phyloP scores from a whole-genome alignment of 2,797 vertebrate genomes.

The Eulemur albifrons region DNA sequence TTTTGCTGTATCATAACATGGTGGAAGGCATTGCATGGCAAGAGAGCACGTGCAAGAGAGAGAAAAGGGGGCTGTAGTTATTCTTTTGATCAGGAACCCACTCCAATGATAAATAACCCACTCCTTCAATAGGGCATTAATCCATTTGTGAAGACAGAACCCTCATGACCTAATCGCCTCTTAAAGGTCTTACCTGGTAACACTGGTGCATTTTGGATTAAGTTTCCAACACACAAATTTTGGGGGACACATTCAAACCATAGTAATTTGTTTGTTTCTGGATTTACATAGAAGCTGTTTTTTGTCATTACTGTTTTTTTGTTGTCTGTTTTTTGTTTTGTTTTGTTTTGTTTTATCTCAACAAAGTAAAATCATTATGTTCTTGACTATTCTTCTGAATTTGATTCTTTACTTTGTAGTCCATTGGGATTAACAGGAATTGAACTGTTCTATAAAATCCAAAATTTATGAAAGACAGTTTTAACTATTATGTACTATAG shows the following conservation, averaged over 20 bases:
- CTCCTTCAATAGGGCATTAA: background rate
- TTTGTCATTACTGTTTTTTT: background rate
- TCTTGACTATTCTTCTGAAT: constrained; percentile 27
- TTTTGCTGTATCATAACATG: background rate
- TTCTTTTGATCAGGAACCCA: background rate
- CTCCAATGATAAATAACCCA: background rate
- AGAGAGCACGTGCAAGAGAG: background rate
- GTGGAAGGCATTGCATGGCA: background rate
- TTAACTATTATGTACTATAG: background rate
- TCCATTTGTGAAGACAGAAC: background rate
- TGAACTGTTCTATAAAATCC: background rate
- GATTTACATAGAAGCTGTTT: background rate
- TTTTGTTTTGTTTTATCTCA: background rate
- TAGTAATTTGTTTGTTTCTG: background rate
- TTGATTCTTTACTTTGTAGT: background rate
- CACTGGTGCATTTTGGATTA: background rate
- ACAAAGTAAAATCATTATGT: constrained; percentile 22
- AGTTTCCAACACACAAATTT: background rate
- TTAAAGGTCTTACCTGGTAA: background rate
- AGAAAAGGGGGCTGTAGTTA: background rate
- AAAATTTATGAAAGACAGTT: background rate
- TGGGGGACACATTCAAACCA: background rate
- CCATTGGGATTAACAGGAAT: constrained; percentile 41
- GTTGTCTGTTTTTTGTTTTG: background rate
- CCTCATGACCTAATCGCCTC: background rate